Evolutionary conservation across 2,888 invertebrate species (phyloP).

Genomic region (Perizoma flavofasciatum): DNA sequence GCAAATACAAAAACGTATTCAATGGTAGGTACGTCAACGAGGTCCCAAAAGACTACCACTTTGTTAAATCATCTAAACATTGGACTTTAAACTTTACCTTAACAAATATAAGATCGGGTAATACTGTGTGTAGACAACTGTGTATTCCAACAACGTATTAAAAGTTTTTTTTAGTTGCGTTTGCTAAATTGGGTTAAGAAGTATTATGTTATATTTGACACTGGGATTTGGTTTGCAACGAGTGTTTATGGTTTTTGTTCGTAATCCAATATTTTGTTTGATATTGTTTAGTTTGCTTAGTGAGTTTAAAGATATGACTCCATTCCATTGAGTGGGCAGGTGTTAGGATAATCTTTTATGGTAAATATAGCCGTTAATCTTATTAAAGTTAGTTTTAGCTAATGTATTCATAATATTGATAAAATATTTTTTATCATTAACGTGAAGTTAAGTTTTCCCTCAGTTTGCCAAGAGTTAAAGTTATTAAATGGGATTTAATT

Average conservation of each 20-base stretch:
- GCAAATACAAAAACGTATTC: slow-evolving; percentile 60
- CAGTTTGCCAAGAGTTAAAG: too few species aligned
- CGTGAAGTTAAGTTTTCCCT: not conserved
- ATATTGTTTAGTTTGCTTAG: slow-evolving; percentile 57
- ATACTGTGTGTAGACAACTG: slow-evolving; percentile 19
- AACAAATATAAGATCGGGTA: slow-evolving; percentile 25
- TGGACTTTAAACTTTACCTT: slow-evolving; percentile 37
- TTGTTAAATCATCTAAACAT: slow-evolving; percentile 26
- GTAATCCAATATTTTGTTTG: slow-evolving; percentile 68
- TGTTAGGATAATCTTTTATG: slow-evolving; percentile 22
- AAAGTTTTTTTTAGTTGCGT: slow-evolving; percentile 50
- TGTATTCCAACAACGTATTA: slow-evolving; percentile 40
- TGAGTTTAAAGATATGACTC: slow-evolving; percentile 35
- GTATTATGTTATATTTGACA: slow-evolving; percentile 62
- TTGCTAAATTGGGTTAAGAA: slow-evolving; percentile 72
- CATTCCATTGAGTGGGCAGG: slow-evolving; percentile 33
- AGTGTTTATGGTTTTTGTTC: slow-evolving; percentile 67
- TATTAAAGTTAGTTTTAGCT: not conserved
- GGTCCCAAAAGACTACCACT: slow-evolving; percentile 44
- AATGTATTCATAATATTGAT: not conserved
- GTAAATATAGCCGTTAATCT: not conserved
- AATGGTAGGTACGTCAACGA: slow-evolving; percentile 70
- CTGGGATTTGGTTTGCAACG: slow-evolving; percentile 42
- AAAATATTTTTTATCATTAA: not conserved
- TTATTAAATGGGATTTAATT: too few species aligned